phyloP scores from a whole-genome alignment of 1,140 invertebrate species.

The Drosophila pseudoobscura region DNA sequence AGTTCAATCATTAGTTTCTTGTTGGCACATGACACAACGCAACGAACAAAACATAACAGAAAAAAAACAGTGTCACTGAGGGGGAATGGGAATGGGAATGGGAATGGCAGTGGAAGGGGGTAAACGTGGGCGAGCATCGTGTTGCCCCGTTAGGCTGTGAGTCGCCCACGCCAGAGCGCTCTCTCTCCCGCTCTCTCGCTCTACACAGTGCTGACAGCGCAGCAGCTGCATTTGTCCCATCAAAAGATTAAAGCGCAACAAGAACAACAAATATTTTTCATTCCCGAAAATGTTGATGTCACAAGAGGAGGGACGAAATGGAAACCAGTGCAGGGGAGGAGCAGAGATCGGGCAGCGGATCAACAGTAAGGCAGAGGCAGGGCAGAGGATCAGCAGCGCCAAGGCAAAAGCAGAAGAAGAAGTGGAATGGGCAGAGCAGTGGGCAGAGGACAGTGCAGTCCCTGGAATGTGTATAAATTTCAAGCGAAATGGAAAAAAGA shows the following conservation, averaged over 20 bases:
- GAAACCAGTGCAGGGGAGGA: constrained; percentile 50
- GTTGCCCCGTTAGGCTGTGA: constrained; percentile 41
- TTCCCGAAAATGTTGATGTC: constrained; percentile 60
- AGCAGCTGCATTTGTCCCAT: constrained; percentile 67
- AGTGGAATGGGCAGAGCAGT: constrained; percentile 5
- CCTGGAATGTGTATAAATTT: constrained; percentile 32
- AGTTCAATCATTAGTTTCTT: constrained; percentile 58
- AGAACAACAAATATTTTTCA: constrained; percentile 61
- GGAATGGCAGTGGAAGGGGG: background rate
- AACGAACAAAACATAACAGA: constrained; percentile 27
- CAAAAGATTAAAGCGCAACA: constrained; percentile 73
- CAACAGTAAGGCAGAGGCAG: background rate
- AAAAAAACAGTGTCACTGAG: constrained; percentile 37
- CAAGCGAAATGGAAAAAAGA: constrained; percentile 31
- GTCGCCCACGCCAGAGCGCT: constrained; percentile 38
- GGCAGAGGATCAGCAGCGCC: background rate
- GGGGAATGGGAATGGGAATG: too few relatives aligned
- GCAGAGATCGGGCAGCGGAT: background rate
- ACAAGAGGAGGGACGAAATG: constrained; percentile 51
- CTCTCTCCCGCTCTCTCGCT: background rate
- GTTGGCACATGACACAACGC: constrained; percentile 32
- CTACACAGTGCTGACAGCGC: constrained; percentile 24
- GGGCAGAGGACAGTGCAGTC: background rate
- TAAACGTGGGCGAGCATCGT: constrained; percentile 55
- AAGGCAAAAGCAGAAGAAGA: constrained; percentile 1